phyloP scores from a whole-genome alignment of 2,888 invertebrate genomes.

The Sialis fuliginosa region DNA sequence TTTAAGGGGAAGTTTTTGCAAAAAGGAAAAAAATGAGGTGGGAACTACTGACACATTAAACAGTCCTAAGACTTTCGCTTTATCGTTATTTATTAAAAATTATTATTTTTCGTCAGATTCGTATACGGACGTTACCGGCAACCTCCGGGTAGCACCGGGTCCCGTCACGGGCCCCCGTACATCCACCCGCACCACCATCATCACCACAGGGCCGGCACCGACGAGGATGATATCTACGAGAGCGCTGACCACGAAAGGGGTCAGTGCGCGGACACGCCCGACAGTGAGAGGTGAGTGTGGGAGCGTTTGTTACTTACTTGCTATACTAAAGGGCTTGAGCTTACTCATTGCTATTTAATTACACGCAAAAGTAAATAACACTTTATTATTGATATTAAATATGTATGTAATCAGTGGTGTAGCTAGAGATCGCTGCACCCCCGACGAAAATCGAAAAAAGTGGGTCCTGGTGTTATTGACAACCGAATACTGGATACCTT shows the following conservation, averaged over 20 bases:
- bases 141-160: conserved; percentile 40
- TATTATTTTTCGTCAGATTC: conserved; percentile 28
- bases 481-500: too few species aligned
- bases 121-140: conserved; percentile 40
- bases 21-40: background rate
- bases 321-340: too few species aligned
- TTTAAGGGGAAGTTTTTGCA: conserved; percentile 33
- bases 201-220: conserved; percentile 26
- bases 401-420: too few species aligned
- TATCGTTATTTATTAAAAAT: too few species aligned
- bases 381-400: too few species aligned
- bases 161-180: conserved; percentile 21
- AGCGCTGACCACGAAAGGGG: conserved; percentile 59
- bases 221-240: conserved; percentile 77
- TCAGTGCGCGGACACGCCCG: conserved; percentile 64
- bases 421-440: too few species aligned
- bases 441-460: too few species aligned
- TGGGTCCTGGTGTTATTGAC: too few species aligned
- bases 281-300: conserved; percentile 66
- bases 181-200: conserved; percentile 23
- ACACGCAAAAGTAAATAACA: too few species aligned
- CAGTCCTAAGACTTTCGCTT: too few species aligned
- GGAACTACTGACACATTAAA: too few species aligned
- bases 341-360: too few species aligned
- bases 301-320: background rate